Evolutionary conservation across 2,888 invertebrate species (phyloP), one percentile per base, ranked within the genome.

Genomic region (Noctua comes): DNA sequence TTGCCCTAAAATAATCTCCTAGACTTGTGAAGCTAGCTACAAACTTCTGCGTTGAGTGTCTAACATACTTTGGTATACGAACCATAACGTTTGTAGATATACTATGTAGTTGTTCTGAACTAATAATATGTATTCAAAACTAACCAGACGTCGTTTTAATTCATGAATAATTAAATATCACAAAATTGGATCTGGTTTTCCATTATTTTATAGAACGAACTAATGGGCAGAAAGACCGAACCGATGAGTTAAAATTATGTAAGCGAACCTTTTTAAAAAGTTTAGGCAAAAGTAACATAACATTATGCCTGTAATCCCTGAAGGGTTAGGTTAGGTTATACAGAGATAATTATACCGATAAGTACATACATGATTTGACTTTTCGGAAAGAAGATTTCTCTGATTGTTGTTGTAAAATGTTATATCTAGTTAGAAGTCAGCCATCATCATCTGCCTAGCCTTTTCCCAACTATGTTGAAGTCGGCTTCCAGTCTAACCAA

Each of bases 1-100:
- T 8, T 85, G 13, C 43, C 36, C 69, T 64, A 70, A 76, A 82
- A 68, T 78, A 78, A 85, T 76, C 73, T 80, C 2, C 21, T n/a
- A 66, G 59, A 66, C 43, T 76, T 75, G 65, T 57, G 59, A 36
- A 78, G 69, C 68, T 77, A 54, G 66, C 62, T 66, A 24, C 59
- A 54, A 86, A 77, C 68, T 81, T 73, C 5, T 31, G 40, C 62
- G 36, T 62, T 10, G 36, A 64, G 36, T 48, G 46, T n/a, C 40
- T 43, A 77, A 46, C 5, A 40, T 74, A 54, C 64, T 71, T 71
- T 68, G 21, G 7, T 73, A 48, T 64, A 64, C 27, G 16, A 62
- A 59, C 31, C 31, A 31, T 68, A 46, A 54, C 27, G 82, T 57
- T n/a, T 46, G 18, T 43, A 27, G 21, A 31, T 82, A 7, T 43